Base-by-base conservation (phyloP, 1,140 invertebrate species). In the Papilio aristodemus region DNA sequence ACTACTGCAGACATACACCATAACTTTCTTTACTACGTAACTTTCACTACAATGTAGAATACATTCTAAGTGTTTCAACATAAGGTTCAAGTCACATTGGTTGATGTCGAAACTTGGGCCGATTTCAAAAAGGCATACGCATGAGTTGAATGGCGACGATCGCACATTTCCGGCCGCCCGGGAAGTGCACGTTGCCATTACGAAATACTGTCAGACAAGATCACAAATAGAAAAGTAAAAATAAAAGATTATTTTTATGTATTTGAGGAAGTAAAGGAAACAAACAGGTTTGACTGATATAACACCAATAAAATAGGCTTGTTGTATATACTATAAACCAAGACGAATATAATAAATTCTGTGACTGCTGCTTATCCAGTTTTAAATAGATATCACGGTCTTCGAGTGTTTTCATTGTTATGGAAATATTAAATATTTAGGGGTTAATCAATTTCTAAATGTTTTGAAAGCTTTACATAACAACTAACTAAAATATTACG, bases 61-160 rank as follows among this genome's bases (percentile, higher is more conserved):
- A 10, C 11, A 68, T 38, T 10, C 8, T 10, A 38, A 27, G 10
- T 3, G 0, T 3, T 39, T 5, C 19, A 8, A 1, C 3, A 57
- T 67, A 71, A 25, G 57, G 63, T 67, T 32, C 4, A 36, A 32
- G 14, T 58, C 64, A 36, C 60, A 22, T 41, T 66, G 32, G 19
- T 38, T 59, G 4, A 3, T 58, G 58, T 38, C 14, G 17, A 39
- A n/a, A 58, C 67, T 70, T 79, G 68, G 19, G 70, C 54, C 67
- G 67, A 38, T 72, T 72, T 72, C 38, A 67, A 74, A 70, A 69
- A 19, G 67, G 37, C 11, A 72, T 72, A 70, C 70, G 59, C 75
- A 73, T 74, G 77, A 74, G 71, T 81, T 76, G 77, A 81, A 83
- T 84, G 68, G 74, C 60, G 73, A 78, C 50, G 74, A 67, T 68